A percentile compares a stretch with the other conserved stretches of the same genome.
Evolutionary conservation across 2,113 vertebrate genomes (phyloP).

Genomic region (Macaca nemestrina): DNA sequence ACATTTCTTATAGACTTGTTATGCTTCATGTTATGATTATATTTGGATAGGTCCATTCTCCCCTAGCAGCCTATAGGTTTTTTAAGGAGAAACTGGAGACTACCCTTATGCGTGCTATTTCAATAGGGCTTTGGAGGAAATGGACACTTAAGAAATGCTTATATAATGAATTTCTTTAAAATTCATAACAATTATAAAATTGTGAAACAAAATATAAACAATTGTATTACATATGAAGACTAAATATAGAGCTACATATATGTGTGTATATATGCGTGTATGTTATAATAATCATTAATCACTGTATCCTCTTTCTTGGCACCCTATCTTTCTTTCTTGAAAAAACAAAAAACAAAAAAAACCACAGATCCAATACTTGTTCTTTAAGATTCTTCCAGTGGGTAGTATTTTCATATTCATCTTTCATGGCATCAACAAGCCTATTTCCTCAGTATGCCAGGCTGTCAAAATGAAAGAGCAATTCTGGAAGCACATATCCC

Average conservation of each 20-base stretch:
- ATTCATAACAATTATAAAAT: no score
- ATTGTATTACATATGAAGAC: neutral
- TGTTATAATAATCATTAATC: neutral
- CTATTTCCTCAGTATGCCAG: constrained; percentile 23
- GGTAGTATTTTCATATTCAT: constrained; percentile 6
- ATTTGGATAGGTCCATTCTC: neutral
- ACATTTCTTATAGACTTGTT: neutral
- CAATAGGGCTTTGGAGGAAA: neutral
- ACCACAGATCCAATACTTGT: neutral
- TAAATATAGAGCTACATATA: neutral
- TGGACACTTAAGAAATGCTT: neutral
- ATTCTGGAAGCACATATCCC: neutral
- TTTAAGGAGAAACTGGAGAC: neutral
- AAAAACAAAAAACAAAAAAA: neutral
- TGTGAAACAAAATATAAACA: neutral
- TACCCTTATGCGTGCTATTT: neutral
- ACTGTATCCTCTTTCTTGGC: neutral
- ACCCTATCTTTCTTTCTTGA: no score
- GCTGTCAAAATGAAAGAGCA: neutral
- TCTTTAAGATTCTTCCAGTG: constrained; percentile 8
- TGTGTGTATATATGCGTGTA: neutral
- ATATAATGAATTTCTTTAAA: neutral
- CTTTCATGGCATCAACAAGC: neutral
- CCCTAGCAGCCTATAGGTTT: neutral
- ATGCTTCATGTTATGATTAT: neutral